phyloP scores from a whole-genome alignment of 2,113 vertebrate species.

The Laticauda laticaudata region DNA sequence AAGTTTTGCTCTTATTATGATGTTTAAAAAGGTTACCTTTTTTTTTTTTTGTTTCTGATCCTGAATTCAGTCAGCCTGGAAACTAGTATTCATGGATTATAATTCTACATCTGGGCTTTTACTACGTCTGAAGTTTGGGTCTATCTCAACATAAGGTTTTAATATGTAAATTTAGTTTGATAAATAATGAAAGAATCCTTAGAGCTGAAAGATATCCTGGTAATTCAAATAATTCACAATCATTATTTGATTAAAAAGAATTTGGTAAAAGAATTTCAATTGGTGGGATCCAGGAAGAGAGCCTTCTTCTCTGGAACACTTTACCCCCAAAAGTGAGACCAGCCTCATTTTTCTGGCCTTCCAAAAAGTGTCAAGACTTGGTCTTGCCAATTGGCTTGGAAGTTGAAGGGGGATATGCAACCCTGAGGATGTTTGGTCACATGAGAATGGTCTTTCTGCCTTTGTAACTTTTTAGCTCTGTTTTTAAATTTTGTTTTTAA shows the following conservation, averaged over 20 bases:
- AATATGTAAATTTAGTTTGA: not conserved
- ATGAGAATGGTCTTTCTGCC: too few relatives aligned
- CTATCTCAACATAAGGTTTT: not conserved
- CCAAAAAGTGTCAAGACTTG: not conserved
- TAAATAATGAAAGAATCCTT: not conserved
- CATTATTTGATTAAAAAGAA: not conserved
- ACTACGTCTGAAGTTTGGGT: not conserved
- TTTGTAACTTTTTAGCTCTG: too few relatives aligned
- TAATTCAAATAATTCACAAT: not conserved
- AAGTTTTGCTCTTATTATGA: not conserved
- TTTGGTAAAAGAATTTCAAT: not conserved
- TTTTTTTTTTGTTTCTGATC: not conserved
- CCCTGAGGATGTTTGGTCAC: too few relatives aligned
- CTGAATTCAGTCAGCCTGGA: not conserved
- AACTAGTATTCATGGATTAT: not conserved
- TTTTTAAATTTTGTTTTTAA: not conserved
- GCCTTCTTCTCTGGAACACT: not conserved
- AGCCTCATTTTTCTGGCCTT: not conserved
- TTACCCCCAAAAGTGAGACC: not conserved
- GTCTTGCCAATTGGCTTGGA: not conserved
- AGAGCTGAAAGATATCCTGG: not conserved
- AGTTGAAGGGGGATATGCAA: too few relatives aligned
- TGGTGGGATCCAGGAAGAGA: not conserved
- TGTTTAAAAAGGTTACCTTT: not conserved
- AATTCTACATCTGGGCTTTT: not conserved